Conservation (phyloP, 2,797 vertebrate genomes). For the Luscinia luscinia region DNA sequence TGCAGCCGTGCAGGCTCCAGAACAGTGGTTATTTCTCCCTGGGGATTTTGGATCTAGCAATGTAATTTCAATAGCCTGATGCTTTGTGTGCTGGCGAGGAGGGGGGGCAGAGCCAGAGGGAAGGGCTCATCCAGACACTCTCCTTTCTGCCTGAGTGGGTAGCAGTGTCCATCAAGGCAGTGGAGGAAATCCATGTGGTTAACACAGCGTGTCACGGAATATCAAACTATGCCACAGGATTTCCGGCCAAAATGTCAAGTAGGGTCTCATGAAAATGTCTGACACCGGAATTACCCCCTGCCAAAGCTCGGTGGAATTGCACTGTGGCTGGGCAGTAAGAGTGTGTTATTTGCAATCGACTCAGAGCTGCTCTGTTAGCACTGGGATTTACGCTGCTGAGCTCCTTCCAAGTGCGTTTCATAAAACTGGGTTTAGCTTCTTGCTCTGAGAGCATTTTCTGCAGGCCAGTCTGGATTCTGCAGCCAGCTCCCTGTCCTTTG, state of each 20-base stretch:
- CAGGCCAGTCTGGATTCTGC: neutral
- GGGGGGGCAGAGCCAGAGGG: neutral
- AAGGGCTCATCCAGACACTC: neutral
- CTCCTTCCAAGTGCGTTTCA: constrained; percentile 19
- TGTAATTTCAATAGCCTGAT: neutral
- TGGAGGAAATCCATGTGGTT: constrained; percentile 15
- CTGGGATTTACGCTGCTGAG: constrained; percentile 24
- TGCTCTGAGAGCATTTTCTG: neutral
- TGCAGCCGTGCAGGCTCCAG: neutral
- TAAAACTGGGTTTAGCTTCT: constrained; percentile 42
- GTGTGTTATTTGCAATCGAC: constrained; percentile 36
- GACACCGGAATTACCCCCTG: constrained; percentile 44
- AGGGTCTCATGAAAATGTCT: constrained; percentile 54
- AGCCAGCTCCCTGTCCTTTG: neutral
- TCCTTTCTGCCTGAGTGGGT: constrained; percentile 1
- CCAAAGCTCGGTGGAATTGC: constrained; percentile 19
- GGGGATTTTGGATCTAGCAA: neutral
- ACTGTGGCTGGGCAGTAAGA: neutral
- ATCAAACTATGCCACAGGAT: constrained; percentile 54
- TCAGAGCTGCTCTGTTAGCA: constrained; percentile 38
- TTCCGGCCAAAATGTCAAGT: constrained; percentile 50
- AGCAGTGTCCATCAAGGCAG: neutral
- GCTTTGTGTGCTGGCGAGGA: neutral
- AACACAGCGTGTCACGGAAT: neutral
- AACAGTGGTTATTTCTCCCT: constrained; percentile 7